These are phyloP conservation scores for Acromyrmex heyeri DNA, from an alignment of 1,140 invertebrate species.

Conservation along the genomic window DNA sequence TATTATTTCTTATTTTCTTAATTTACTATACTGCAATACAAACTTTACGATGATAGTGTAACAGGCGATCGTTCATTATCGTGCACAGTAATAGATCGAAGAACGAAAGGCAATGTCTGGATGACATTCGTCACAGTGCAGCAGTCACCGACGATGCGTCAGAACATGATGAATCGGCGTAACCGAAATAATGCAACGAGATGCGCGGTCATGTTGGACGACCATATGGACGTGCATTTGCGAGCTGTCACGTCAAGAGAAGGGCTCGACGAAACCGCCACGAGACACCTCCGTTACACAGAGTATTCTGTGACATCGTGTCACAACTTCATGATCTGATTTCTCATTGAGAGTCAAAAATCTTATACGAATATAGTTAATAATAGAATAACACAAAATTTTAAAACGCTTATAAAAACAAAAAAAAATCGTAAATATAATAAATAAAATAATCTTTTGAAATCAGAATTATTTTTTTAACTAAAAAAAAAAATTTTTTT, in stretches of 20 bases:
- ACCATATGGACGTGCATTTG: constrained; percentile 55
- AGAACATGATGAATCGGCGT: constrained; percentile 58
- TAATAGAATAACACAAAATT: neutral
- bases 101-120: constrained; percentile 25
- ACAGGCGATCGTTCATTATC: constrained; percentile 23
- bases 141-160: constrained; percentile 37
- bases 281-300: constrained; percentile 4
- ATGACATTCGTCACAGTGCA: constrained; percentile 49
- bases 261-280: constrained; percentile 31
- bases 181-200: constrained; percentile 70
- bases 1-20: neutral
- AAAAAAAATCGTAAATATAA: neutral
- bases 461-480: neutral
- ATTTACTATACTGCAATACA: constrained; percentile 7
- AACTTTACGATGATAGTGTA: neutral
- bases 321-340: constrained; percentile 8
- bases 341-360: constrained; percentile 16
- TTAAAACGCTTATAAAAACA: neutral
- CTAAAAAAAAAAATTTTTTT: neutral
- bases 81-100: constrained; percentile 47
- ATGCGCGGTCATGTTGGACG: constrained; percentile 46
- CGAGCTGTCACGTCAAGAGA: constrained; percentile 41
- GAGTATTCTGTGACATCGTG: neutral
- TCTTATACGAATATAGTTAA: neutral
- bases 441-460: neutral